Conservation (phyloP, 2,797 vertebrate genomes). For the Garrulus glandarius region DNA sequence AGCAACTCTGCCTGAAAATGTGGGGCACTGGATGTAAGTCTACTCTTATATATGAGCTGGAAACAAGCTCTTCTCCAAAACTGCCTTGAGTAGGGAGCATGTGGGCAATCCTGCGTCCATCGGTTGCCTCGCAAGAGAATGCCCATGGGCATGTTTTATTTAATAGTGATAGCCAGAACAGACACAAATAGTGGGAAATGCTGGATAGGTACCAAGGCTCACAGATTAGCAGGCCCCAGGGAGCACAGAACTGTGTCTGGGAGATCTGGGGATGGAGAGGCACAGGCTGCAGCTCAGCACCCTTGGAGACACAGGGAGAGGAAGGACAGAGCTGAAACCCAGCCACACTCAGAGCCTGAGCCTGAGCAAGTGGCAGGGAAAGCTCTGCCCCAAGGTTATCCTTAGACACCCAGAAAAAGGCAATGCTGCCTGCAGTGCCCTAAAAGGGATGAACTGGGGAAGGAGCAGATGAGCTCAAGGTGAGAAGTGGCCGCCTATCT, state of each 20-base stretch:
- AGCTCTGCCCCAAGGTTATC: not conserved
- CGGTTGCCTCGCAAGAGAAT: accelerated
- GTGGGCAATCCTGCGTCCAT: not conserved
- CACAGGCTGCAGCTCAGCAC: not conserved
- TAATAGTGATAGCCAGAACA: not conserved
- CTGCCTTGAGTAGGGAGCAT: not conserved
- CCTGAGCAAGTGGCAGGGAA: accelerated
- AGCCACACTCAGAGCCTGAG: accelerated
- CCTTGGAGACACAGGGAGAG: not conserved
- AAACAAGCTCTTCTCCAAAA: not conserved
- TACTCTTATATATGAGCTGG: not conserved
- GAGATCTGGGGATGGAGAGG: not conserved
- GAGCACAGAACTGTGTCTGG: not conserved
- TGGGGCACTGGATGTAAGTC: not conserved
- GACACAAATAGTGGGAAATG: not conserved
- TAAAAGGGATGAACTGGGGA: not conserved
- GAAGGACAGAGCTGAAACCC: not conserved
- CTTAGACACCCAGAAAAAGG: not conserved
- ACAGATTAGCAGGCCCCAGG: not conserved
- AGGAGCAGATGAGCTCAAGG: not conserved
- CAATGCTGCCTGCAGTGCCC: not conserved
- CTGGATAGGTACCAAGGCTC: not conserved
- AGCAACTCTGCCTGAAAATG: not conserved
- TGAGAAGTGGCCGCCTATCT: not conserved
- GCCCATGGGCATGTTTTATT: not conserved